Conservation (phyloP, 1,140 invertebrate species). For the Contarinia nasturtii region DNA sequence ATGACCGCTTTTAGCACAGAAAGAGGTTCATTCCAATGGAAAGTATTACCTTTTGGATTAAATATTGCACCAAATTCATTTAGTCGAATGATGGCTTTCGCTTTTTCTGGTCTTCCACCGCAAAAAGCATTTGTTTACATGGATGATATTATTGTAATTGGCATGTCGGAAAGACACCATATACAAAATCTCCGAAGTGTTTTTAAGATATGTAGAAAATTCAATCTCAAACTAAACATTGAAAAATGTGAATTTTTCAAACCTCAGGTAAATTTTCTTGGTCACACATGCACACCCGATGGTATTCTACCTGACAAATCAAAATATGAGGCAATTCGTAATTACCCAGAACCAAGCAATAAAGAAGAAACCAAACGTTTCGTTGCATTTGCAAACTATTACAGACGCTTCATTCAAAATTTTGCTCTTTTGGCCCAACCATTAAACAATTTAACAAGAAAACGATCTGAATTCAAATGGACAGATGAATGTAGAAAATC, state of each 20-base stretch:
- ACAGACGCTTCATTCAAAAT: conserved; percentile 8
- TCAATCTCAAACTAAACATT: conserved; percentile 6
- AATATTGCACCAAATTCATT: conserved; percentile 4
- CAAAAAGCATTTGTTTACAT: conserved; percentile 9
- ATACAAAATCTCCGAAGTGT: conserved; percentile 1
- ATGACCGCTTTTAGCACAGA: conserved; percentile 17
- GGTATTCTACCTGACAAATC: conserved; percentile 4
- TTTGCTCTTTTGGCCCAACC: conserved; percentile 12
- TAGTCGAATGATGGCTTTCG: conserved; percentile 1
- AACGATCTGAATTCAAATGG: conserved; percentile 9
- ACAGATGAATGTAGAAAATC: conserved; percentile 7
- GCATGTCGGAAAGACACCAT: conserved; percentile 2
- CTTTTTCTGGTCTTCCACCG: neutral
- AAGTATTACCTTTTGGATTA: conserved; percentile 6
- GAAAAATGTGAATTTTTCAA: conserved; percentile 7
- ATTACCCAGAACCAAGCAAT: neutral
- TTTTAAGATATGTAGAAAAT: conserved; percentile 4
- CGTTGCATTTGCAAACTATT: conserved; percentile 10
- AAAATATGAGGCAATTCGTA: neutral
- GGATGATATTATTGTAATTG: conserved; percentile 7
- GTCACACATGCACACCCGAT: conserved; percentile 4
- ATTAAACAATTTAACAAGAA: conserved; percentile 10
- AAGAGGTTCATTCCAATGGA: conserved; percentile 4
- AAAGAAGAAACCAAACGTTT: conserved; percentile 7
- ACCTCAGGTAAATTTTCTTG: conserved; percentile 5